phyloP scores from a whole-genome alignment of 2,797 vertebrate genomes.

The Peromyscus attwateri region DNA sequence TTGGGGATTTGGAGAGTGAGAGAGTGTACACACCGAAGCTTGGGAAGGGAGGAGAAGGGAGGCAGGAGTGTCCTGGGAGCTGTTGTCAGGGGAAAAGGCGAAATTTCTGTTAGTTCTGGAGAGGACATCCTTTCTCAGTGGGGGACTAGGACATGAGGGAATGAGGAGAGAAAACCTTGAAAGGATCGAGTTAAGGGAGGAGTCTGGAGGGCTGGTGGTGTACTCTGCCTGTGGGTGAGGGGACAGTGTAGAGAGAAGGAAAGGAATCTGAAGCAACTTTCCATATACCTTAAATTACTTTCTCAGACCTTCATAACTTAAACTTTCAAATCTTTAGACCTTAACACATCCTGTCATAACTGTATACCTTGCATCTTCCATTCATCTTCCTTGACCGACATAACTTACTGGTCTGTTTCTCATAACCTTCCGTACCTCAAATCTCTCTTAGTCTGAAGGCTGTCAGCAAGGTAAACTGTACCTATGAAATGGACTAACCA shows the following conservation, averaged over 20 bases:
- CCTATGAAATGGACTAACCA: background rate
- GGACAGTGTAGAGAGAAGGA: background rate
- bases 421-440: background rate
- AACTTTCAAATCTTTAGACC: background rate
- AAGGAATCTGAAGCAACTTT: background rate
- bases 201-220: background rate
- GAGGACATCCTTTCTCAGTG: background rate
- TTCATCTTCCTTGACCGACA: background rate
- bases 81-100: background rate
- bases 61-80: background rate
- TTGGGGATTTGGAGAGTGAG: background rate
- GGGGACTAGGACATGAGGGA: background rate
- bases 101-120: background rate
- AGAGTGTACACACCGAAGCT: background rate
- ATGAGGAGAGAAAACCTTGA: background rate
- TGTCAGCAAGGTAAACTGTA: background rate
- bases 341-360: background rate
- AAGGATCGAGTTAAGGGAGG: background rate
- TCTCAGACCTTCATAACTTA: background rate
- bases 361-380: background rate
- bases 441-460: background rate
- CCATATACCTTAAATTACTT: background rate
- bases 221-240: background rate
- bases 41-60: background rate
- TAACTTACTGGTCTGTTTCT: background rate